phyloP scores from a whole-genome alignment of 2,113 vertebrate genomes.

The Melanerpes formicivorus region DNA sequence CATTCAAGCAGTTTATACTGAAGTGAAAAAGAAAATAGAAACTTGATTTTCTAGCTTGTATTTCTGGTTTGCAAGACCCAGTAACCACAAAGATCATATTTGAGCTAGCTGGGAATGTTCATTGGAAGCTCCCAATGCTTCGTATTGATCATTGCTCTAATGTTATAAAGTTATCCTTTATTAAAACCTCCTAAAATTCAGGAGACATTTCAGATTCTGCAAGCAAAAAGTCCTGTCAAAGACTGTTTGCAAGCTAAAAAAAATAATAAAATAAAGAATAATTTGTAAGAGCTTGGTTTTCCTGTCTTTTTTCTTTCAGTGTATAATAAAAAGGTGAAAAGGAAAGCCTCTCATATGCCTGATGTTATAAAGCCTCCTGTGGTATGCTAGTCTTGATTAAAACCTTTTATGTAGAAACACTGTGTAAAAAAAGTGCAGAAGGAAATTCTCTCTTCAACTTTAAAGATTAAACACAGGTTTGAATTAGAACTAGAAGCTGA shows the following conservation, averaged over 20 bases:
- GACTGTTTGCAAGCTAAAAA: not conserved
- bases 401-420: not conserved
- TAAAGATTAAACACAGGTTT: not conserved
- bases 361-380: not conserved
- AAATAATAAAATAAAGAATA: not conserved
- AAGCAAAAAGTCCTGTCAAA: not conserved
- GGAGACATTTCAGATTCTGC: not conserved
- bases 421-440: not conserved
- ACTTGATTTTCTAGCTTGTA: not conserved
- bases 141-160: not conserved
- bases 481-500: not conserved
- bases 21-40: not conserved
- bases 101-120: not conserved
- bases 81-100: not conserved
- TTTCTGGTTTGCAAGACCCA: constrained; percentile 5
- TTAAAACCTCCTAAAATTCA: not conserved
- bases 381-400: not conserved
- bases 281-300: not conserved
- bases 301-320: not conserved
- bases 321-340: not conserved
- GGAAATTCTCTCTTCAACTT: not conserved
- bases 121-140: not conserved
- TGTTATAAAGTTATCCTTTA: not conserved
- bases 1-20: not conserved
- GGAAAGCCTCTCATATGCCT: not conserved